Evolutionary conservation across 2,113 vertebrate species (phyloP), one percentile per base, ranked within the genome.

Genomic region (Jacana jacana): DNA sequence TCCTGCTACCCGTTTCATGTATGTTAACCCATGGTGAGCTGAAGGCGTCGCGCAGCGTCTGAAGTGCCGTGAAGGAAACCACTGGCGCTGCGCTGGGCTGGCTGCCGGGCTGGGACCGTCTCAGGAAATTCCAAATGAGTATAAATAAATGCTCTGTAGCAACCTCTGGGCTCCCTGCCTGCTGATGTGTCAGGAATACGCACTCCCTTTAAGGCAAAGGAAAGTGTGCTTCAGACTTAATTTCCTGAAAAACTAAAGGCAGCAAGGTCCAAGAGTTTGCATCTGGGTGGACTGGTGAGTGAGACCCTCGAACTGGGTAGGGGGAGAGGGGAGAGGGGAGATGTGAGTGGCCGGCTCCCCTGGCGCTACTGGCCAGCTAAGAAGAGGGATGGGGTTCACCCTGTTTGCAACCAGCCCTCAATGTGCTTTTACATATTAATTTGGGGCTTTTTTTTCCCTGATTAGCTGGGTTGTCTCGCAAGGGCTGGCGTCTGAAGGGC

Each of bases 51-150:
- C 54, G 44, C 82, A 91, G 82, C 89, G 84, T 96, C 86, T 91
- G 92, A 88, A 91, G 72, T 55, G 54, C 81, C 5, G 22, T 85
- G 61, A 76, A 86, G 91, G 97, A 94, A 93, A 94, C 91, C 49
- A 79, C 89, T 95, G 93, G 96, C 73, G 96, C 98, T 97, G 97
- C 82, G 86, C 61, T 86, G 89, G 75, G 15, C 66, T 90, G 93
- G 94, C 97, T 96, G 97, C 89, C 7, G 61, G 89, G 76, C 96
- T 96, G 91, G 83, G 94, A 85, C 98, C 94, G 96, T 96, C 97
- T 98, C 99, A 99, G 99, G 99, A 99, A 99, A 99, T 99, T 98
- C 99, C 99, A 99, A 97, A 95, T 96, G 97, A 97, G 96, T 98
- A 98, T 98, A 98, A 98, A 98, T 98, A 98, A 98, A 97, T 97